Percentiles rank a stretch among this genome's conserved stretches.
These are phyloP conservation scores for Caenorhabditis remanei DNA, from an alignment of 1,140 invertebrate genomes.

Conservation along the genomic window DNA sequence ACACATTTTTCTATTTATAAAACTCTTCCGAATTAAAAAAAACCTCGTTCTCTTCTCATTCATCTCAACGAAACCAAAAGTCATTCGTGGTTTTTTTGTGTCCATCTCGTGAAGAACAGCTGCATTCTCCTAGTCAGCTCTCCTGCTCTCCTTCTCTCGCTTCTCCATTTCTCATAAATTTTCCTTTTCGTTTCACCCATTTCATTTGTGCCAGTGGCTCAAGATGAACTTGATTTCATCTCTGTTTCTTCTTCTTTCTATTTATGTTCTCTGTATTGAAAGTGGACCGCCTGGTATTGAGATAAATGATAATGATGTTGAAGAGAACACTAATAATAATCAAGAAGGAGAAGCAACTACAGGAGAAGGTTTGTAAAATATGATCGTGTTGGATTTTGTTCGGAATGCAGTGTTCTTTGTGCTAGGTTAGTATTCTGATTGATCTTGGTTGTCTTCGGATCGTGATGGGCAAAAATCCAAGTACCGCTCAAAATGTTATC, in stretches of 20 bases:
- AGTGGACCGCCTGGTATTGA: neutral
- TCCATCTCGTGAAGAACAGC: conserved; percentile 44
- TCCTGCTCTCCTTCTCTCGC: neutral
- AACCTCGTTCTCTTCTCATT: neutral
- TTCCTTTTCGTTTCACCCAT: neutral
- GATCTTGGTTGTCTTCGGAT: too few relatives aligned
- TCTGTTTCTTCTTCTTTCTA: neutral
- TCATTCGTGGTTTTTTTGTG: neutral
- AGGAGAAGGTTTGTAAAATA: neutral
- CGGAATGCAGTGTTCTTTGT: neutral
- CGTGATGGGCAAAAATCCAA: too few relatives aligned
- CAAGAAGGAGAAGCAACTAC: neutral
- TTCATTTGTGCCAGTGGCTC: neutral
- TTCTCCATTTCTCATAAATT: neutral
- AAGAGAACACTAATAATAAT: neutral
- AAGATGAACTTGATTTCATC: conserved; percentile 14
- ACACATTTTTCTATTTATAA: neutral
- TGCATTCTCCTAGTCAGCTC: neutral
- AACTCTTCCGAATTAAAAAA: neutral
- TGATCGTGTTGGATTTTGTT: neutral
- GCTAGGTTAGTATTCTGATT: neutral
- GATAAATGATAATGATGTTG: neutral
- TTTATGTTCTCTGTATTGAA: neutral
- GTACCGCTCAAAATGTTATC: too few relatives aligned
- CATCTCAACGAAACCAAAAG: neutral